Evolutionary conservation across 2,797 vertebrate species (phyloP).

Genomic region (Psittacula echo): DNA sequence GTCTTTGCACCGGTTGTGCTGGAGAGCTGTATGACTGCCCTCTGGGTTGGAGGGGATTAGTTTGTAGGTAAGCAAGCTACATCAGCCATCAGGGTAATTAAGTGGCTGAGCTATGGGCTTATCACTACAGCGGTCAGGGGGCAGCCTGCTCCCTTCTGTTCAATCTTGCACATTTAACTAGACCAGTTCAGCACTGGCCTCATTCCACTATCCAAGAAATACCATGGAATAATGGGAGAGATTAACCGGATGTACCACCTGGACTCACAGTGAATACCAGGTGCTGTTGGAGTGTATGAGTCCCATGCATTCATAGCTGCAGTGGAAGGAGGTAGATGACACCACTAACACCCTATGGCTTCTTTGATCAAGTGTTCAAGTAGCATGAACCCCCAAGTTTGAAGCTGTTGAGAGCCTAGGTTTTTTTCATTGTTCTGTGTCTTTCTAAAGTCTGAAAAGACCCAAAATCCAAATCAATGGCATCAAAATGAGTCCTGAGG

Average conservation of each 20-base stretch:
- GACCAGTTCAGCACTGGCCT: not conserved
- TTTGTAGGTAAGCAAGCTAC: not conserved
- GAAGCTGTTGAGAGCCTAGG: not conserved
- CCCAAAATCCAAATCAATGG: not conserved
- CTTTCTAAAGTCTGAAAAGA: not conserved
- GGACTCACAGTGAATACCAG: not conserved
- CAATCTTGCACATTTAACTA: not conserved
- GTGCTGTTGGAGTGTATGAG: not conserved
- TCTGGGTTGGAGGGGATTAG: not conserved
- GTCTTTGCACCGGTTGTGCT: not conserved
- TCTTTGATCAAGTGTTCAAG: not conserved
- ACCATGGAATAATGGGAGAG: not conserved
- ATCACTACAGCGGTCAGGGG: not conserved
- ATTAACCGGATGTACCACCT: rapidly evolving
- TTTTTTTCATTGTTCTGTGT: not conserved
- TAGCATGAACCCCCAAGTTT: not conserved
- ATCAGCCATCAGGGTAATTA: not conserved
- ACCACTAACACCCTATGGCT: not conserved
- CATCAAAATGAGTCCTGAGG: not conserved
- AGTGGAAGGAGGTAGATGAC: not conserved
- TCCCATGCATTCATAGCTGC: not conserved
- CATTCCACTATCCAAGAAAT: not conserved
- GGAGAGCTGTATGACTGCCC: not conserved
- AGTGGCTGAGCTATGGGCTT: not conserved
- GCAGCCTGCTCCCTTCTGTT: not conserved